Conservation (phyloP, 2,113 vertebrate genomes). For the Piaya cayana region DNA sequence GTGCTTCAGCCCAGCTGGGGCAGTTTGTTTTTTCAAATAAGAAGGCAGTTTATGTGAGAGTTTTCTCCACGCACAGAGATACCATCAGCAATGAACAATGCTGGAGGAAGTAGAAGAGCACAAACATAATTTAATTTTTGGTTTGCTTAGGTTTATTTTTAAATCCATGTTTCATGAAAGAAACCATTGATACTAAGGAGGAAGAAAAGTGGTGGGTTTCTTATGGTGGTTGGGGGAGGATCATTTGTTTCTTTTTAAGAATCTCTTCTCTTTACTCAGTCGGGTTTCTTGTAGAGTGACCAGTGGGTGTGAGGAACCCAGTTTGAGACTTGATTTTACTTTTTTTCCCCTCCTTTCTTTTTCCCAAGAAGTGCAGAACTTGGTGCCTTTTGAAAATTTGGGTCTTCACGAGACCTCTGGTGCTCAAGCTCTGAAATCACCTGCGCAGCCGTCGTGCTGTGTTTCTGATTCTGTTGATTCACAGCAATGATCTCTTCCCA, state of each 20-base stretch:
- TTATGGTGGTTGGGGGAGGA: not conserved
- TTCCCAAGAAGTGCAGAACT: not conserved
- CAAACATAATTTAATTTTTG: not conserved
- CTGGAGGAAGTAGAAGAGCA: not conserved
- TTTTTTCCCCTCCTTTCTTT: too few species aligned
- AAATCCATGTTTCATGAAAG: not conserved
- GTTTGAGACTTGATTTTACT: not conserved
- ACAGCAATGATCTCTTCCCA: accelerated
- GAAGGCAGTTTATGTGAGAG: not conserved
- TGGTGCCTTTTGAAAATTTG: not conserved
- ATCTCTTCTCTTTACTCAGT: not conserved
- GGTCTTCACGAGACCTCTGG: not conserved
- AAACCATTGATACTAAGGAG: not conserved
- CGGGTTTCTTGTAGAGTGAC: not conserved
- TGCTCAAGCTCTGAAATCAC: not conserved
- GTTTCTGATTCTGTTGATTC: not conserved
- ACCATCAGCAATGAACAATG: not conserved
- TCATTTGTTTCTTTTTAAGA: not conserved
- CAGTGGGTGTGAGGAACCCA: not conserved
- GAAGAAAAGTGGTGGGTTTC: not conserved
- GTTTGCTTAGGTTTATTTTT: not conserved
- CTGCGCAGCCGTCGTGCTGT: accelerated
- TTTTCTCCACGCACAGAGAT: not conserved
- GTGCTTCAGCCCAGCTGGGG: not conserved
- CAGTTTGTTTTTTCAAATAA: not conserved